phyloP scores from a whole-genome alignment of 2,797 vertebrate species.

The Sciaenops ocellatus region DNA sequence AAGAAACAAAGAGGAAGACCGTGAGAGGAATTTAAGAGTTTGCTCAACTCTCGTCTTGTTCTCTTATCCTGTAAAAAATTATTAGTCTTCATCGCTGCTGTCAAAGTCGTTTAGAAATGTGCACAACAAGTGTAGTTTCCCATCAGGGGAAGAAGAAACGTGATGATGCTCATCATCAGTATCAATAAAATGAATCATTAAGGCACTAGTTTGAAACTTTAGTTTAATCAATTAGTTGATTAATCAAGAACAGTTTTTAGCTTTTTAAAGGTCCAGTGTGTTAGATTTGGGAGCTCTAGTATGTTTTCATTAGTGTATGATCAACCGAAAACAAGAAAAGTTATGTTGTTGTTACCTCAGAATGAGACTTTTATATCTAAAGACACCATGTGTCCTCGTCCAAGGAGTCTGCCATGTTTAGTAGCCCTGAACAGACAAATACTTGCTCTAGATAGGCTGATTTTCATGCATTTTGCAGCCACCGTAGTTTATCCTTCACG shows the following conservation, averaged over 20 bases:
- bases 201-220: not conserved
- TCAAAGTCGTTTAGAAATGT: not conserved
- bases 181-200: not conserved
- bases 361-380: too few species aligned
- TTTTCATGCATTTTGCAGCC: too few species aligned
- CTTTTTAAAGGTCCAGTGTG: not conserved
- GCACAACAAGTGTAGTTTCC: constrained; percentile 13
- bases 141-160: constrained; percentile 6
- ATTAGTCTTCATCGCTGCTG: not conserved
- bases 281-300: too few species aligned
- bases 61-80: constrained; percentile 22
- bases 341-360: too few species aligned
- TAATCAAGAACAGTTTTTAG: too few species aligned
- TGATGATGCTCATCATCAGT: not conserved
- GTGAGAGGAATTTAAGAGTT: constrained; percentile 69
- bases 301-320: too few species aligned
- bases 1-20: constrained; percentile 77
- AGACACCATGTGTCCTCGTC: too few species aligned
- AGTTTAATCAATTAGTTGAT: not conserved
- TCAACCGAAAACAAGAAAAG: too few species aligned
- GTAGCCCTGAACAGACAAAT: too few species aligned
- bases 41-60: not conserved
- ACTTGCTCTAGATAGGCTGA: too few species aligned
- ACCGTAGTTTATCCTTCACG: too few species aligned
- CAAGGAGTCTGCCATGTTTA: too few species aligned